Base-by-base conservation (phyloP, 2,113 vertebrate genomes). In the Leucopsar rothschildi region DNA sequence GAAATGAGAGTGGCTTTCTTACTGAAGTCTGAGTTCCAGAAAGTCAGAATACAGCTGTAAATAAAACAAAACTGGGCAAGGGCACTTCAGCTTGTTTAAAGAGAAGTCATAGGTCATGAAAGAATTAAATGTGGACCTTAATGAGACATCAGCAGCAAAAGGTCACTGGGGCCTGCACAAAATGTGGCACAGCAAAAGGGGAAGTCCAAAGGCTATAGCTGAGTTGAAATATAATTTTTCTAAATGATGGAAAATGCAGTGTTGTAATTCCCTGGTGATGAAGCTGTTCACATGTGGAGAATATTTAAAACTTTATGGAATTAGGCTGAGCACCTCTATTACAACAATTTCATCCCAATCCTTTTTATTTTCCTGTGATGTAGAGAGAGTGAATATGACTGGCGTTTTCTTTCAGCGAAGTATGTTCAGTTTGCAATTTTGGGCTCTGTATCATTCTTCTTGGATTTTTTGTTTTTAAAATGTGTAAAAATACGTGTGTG, bases 141-240 rank as follows among this genome's bases (percentile, higher is more conserved):
- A 59, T 12, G 21, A 81, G 49, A 42, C 33, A 55, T 82, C 20
- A 13, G 52, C 47, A 69, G 37, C 44, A 2, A 28, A 21, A 82
- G 25, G 57, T 88, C 40, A 2, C 10, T 82, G 4, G 44, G 40
- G 8, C 33, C 59, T 53, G 35, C 35, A 16, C 6, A 56, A 47
- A 59, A 31, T 12, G 3, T 10, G 47, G 49, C 57, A 15, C 25
- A 47, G 39, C 27, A 33, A 40, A 59, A 81, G 16, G 31, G 29
- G 12, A 53, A 45, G 21, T n/a, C 20, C 9, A 12, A 1, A 71
- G 6, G 44, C 56, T 31, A 0, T 40, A 1, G 3, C 1, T 40
- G 50, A 37, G n/a, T 21, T 66, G 18, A 82, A 82, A 73, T 61
- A 10, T 35, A 31, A 0, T 57, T 83, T 88, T 92, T 82, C 45